Percentiles rank a stretch among this genome's conserved stretches.
Conservation (phyloP, 2,113 vertebrate species). For the Merops nubicus region DNA sequence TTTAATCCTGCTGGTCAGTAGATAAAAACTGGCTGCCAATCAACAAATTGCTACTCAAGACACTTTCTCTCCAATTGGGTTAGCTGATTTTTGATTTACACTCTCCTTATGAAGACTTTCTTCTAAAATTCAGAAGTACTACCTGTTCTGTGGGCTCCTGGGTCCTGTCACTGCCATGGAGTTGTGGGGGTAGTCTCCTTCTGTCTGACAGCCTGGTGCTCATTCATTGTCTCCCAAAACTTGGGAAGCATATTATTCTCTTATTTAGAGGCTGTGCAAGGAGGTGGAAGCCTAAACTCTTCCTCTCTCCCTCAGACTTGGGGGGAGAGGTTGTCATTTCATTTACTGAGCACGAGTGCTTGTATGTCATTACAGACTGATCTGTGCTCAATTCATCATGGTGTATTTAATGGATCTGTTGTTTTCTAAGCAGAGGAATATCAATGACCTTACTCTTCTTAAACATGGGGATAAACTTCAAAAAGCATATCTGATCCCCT, state of each 20-base stretch:
- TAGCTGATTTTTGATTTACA: conserved; percentile 47
- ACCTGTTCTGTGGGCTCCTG: neutral
- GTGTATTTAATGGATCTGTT: neutral
- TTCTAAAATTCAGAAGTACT: conserved; percentile 5
- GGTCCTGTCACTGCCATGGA: neutral
- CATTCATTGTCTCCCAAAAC: neutral
- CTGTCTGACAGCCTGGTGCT: neutral
- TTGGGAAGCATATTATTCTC: neutral
- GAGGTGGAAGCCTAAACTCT: neutral
- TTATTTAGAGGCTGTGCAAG: conserved; percentile 46
- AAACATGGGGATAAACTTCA: neutral
- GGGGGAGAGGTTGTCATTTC: neutral
- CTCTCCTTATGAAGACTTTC: neutral
- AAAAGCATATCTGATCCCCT: neutral
- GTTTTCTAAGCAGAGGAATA: neutral
- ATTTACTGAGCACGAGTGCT: neutral
- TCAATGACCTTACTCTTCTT: neutral
- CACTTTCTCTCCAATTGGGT: conserved; percentile 5
- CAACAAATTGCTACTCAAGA: conserved; percentile 7
- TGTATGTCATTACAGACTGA: neutral
- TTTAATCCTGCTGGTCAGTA: conserved; percentile 27
- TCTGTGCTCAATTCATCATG: neutral
- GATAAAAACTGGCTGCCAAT: conserved; percentile 35
- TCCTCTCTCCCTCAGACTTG: neutral
- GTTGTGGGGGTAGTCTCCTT: neutral